phyloP scores from a whole-genome alignment of 2,113 vertebrate genomes.

The Eolophus roseicapilla region DNA sequence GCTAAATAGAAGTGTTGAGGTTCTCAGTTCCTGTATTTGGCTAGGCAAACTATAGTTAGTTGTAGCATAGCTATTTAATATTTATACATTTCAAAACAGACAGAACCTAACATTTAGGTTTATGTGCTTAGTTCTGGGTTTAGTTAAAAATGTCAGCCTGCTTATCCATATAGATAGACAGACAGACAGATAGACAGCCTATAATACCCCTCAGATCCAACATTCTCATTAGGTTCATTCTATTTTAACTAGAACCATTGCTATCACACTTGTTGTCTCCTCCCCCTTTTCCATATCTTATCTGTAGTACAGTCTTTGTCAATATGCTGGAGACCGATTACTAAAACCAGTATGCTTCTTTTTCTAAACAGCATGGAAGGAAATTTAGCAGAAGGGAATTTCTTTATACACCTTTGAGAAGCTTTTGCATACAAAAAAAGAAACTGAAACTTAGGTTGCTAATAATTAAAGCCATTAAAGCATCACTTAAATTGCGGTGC shows the following conservation, averaged over 20 bases:
- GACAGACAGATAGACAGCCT: background rate
- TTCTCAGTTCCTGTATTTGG: background rate
- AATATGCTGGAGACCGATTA: background rate
- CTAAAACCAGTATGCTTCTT: slow-evolving; percentile 15
- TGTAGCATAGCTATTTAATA: background rate
- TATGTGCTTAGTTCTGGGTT: background rate
- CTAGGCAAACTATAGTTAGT: background rate
- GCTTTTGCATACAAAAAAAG: slow-evolving; percentile 3
- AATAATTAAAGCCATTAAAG: slow-evolving; percentile 57
- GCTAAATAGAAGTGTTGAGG: background rate
- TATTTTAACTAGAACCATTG: background rate
- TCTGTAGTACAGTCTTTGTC: background rate
- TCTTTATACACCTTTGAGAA: background rate
- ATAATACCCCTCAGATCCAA: background rate
- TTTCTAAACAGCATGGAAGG: slow-evolving; percentile 13
- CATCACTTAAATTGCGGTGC: background rate
- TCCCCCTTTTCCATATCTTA: background rate
- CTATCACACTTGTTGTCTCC: background rate
- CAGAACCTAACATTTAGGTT: background rate
- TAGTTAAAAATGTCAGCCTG: background rate
- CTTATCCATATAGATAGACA: background rate
- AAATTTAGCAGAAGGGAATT: slow-evolving; percentile 3
- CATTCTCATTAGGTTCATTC: background rate
- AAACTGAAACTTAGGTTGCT: slow-evolving; percentile 30
- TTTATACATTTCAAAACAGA: background rate